Evolutionary conservation across 2,797 vertebrate species (phyloP).

Genomic region (Betta splendens): DNA sequence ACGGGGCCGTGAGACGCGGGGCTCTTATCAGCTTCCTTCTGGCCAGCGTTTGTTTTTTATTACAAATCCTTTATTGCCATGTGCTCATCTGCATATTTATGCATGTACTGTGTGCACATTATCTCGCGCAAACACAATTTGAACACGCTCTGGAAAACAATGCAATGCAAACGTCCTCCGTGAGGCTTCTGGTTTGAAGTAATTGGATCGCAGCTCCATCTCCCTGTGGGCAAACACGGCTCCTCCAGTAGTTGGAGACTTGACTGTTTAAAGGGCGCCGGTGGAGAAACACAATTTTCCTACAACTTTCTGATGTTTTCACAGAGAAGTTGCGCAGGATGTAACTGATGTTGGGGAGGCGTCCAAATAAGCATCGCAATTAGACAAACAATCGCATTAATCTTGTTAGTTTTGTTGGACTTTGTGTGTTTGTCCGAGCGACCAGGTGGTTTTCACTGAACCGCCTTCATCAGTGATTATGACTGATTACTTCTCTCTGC

Average conservation of each 20-base stretch:
- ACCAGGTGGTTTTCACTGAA: neutral
- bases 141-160: neutral
- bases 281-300: neutral
- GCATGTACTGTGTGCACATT: neutral
- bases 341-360: neutral
- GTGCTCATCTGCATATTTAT: conserved; percentile 16
- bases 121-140: conserved; percentile 7
- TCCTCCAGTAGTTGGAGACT: neutral
- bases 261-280: neutral
- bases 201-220: conserved; percentile 10
- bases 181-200: neutral
- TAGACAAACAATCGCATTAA: neutral
- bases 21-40: conserved; percentile 12
- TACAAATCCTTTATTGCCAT: neutral
- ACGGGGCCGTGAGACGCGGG: neutral
- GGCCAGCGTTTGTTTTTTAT: neutral
- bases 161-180: conserved; percentile 12
- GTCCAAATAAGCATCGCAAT: neutral
- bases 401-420: neutral
- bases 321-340: neutral
- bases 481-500: conserved; percentile 2
- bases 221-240: neutral
- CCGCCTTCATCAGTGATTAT: neutral
- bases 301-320: neutral
- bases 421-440: neutral